Conservation (phyloP, 1,140 invertebrate species). For the Drosophila ananassae region DNA sequence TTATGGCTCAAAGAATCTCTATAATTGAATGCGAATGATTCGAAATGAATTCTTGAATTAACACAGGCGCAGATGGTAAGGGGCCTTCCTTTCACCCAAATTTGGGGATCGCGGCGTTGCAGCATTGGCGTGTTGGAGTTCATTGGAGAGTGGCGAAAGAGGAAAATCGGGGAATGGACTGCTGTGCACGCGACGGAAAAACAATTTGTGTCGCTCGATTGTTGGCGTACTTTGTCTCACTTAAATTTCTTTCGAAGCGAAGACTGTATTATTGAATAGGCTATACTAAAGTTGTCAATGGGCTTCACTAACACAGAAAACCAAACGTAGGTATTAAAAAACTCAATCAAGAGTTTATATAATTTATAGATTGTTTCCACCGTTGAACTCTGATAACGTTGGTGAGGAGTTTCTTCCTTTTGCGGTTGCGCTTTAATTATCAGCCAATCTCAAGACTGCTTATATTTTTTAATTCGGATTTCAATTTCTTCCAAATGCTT, state of each 20-base stretch:
- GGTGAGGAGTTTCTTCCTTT: not conserved
- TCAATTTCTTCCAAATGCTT: constrained; percentile 69
- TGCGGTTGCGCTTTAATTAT: not conserved
- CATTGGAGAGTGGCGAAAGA: constrained; percentile 8
- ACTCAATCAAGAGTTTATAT: not conserved
- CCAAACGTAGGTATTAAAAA: too few relatives aligned
- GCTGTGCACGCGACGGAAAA: constrained; percentile 61
- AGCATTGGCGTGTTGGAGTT: constrained; percentile 40
- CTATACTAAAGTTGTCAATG: not conserved
- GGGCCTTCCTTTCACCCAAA: constrained; percentile 70
- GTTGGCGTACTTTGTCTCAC: not conserved
- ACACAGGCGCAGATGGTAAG: constrained; percentile 21
- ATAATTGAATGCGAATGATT: too few relatives aligned
- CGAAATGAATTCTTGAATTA: constrained; percentile 53
- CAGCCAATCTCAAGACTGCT: not conserved
- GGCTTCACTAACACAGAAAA: not conserved
- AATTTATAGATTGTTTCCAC: too few relatives aligned
- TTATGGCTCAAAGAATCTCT: too few relatives aligned
- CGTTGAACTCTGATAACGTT: too few relatives aligned
- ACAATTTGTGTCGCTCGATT: not conserved
- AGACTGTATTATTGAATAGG: not conserved
- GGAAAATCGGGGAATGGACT: constrained; percentile 4
- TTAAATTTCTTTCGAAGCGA: not conserved
- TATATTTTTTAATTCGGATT: constrained; percentile 80
- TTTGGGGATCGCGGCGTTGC: constrained; percentile 66